A percentile compares a stretch with the other conserved stretches of the same genome.
Evolutionary conservation across 2,888 invertebrate species (phyloP).

Genomic region (Polyploca ridens): DNA sequence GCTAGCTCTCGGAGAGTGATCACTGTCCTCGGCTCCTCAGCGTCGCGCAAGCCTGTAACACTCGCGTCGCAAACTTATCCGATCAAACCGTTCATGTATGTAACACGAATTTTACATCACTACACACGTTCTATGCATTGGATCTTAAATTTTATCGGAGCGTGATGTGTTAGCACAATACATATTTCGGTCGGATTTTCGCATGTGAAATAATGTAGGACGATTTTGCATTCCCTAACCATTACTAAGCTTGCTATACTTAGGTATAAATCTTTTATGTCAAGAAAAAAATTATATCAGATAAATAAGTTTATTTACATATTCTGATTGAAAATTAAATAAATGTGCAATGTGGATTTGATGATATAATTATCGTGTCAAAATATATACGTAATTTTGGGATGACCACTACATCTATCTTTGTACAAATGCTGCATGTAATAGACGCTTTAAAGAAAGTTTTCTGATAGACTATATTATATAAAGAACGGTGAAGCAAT

Average conservation of each 20-base stretch:
- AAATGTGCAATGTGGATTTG: too few relatives aligned
- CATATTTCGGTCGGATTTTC: slow-evolving; percentile 1
- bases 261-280: background rate
- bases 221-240: background rate
- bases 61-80: slow-evolving; percentile 26
- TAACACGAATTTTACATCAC: slow-evolving; percentile 24
- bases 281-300: background rate
- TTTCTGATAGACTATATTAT: too few relatives aligned
- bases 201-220: background rate
- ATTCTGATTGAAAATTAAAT: too few relatives aligned
- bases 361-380: too few relatives aligned
- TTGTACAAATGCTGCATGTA: too few relatives aligned
- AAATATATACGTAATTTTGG: too few relatives aligned
- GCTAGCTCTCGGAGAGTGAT: slow-evolving; percentile 18
- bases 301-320: background rate
- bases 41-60: slow-evolving; percentile 29
- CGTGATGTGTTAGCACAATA: slow-evolving; percentile 22
- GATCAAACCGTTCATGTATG: slow-evolving; percentile 29
- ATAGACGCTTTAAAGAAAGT: too few relatives aligned
- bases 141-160: slow-evolving; percentile 24
- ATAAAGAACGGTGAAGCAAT: too few relatives aligned
- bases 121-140: slow-evolving; percentile 27
- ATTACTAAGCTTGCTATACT: background rate
- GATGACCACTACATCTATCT: too few relatives aligned
- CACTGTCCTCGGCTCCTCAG: slow-evolving; percentile 21